These are phyloP conservation scores for Caradrina clavipalpis DNA, from an alignment of 2,888 invertebrate species.

Conservation along the genomic window DNA sequence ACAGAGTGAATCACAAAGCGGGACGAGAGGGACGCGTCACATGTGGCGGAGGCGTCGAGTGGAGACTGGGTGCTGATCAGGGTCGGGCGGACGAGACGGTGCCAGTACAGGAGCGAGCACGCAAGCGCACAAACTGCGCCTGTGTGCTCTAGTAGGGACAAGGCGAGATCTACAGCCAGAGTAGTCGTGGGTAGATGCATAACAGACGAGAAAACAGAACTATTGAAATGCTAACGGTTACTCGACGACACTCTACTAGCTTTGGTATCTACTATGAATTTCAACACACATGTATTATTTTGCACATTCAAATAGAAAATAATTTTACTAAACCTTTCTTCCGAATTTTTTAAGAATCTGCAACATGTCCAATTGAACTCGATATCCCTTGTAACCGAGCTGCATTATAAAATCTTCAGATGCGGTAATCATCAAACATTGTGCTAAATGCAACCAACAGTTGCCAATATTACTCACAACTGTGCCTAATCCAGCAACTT, in stretches of 20 bases:
- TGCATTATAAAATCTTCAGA: constrained; percentile 8
- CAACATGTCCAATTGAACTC: constrained; percentile 44
- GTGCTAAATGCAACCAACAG: constrained; percentile 32
- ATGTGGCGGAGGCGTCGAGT: constrained; percentile 45
- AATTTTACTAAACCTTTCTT: constrained; percentile 43
- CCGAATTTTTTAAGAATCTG: constrained; percentile 45
- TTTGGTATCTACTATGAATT: constrained; percentile 25
- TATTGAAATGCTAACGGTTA: constrained; percentile 76
- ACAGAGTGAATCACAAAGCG: constrained; percentile 73
- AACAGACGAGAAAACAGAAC: constrained; percentile 81
- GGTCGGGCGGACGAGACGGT: constrained; percentile 72
- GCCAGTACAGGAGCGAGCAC: constrained; percentile 65
- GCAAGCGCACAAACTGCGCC: constrained; percentile 51
- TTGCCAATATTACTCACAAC: constrained; percentile 20
- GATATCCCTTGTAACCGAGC: constrained; percentile 9
- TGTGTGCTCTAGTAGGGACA: constrained; percentile 54
- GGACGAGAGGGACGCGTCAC: constrained; percentile 63
- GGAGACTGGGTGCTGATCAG: constrained; percentile 67
- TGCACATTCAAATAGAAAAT: constrained; percentile 24
- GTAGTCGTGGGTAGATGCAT: constrained; percentile 80
- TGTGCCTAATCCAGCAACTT: constrained; percentile 26
- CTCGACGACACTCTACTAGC: constrained; percentile 77
- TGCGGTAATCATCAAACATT: constrained; percentile 20
- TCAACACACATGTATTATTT: constrained; percentile 42
- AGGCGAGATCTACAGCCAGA: constrained; percentile 67